phyloP scores from a whole-genome alignment of 2,113 vertebrate genomes.

The Pyxicephalus adspersus region DNA sequence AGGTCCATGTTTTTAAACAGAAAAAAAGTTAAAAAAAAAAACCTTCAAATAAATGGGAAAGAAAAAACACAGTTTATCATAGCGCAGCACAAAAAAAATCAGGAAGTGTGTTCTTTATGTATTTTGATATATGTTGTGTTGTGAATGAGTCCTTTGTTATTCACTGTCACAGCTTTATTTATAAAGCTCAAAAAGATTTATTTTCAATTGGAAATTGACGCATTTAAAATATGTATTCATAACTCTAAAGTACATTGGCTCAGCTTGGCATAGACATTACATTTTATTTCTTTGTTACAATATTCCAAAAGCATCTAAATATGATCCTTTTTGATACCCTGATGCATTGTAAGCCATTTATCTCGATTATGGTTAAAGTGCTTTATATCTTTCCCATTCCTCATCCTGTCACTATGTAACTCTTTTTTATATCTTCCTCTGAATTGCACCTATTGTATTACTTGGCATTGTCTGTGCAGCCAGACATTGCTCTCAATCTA shows the following conservation, averaged over 20 bases:
- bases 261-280: constrained; percentile 8
- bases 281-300: not conserved
- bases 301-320: constrained; percentile 13
- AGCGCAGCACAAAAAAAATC: too few species aligned
- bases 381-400: constrained; percentile 25
- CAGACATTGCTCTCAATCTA: constrained; percentile 30
- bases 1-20: too few species aligned
- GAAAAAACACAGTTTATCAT: too few species aligned
- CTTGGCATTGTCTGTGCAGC: constrained; percentile 35
- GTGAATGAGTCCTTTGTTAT: too few species aligned
- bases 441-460: constrained; percentile 44
- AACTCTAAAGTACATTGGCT: not conserved
- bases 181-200: not conserved
- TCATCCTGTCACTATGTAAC: constrained; percentile 44
- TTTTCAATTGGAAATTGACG: constrained; percentile 1
- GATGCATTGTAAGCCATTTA: constrained; percentile 32
- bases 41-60: too few species aligned
- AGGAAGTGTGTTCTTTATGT: too few species aligned
- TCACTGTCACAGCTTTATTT: too few species aligned
- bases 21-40: too few species aligned
- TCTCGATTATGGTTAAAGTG: constrained; percentile 20
- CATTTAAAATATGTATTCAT: constrained; percentile 16
- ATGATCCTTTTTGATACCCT: constrained; percentile 38
- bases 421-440: constrained; percentile 41
- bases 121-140: too few species aligned